These are phyloP conservation scores for Cabera pusaria DNA, from an alignment of 2,888 invertebrate species.

Conservation along the genomic window DNA sequence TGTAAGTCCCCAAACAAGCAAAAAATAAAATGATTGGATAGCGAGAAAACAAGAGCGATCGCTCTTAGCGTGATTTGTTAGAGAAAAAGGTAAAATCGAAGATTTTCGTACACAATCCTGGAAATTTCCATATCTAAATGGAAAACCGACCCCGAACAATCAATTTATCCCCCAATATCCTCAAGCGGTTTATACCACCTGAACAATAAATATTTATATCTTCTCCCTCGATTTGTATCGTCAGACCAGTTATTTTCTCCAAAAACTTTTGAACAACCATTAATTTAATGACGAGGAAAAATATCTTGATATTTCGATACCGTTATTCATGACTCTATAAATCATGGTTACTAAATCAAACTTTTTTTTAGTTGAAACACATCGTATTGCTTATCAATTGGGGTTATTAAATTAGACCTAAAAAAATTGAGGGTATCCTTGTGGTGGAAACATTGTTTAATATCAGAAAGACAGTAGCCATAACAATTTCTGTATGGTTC, in stretches of 20 bases:
- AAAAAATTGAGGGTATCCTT: no score
- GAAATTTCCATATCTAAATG: slow-evolving; percentile 84
- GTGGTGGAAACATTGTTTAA: no score
- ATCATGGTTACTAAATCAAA: slow-evolving; percentile 18
- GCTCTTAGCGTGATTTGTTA: slow-evolving; percentile 72
- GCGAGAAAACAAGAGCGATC: slow-evolving; percentile 41
- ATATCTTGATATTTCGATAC: neutral
- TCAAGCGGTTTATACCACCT: slow-evolving; percentile 82
- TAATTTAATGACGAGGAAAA: slow-evolving; percentile 18
- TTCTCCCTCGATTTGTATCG: slow-evolving; percentile 71
- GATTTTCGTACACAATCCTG: slow-evolving; percentile 81
- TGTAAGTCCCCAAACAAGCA: slow-evolving; percentile 9
- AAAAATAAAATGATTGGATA: slow-evolving; percentile 39
- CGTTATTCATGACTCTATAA: slow-evolving; percentile 9
- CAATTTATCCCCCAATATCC: slow-evolving; percentile 83
- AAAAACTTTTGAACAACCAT: slow-evolving; percentile 37
- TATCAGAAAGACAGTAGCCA: no score
- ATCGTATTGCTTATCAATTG: no score
- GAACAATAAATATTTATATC: slow-evolving; percentile 82
- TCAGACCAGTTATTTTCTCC: slow-evolving; percentile 47
- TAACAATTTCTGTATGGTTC: no score
- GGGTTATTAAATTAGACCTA: no score
- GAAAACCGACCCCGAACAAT: slow-evolving; percentile 83
- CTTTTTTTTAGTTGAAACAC: no score
- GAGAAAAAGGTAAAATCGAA: slow-evolving; percentile 72